Conservation (phyloP, 2,888 invertebrate species). For the Heliconius ismenius region DNA sequence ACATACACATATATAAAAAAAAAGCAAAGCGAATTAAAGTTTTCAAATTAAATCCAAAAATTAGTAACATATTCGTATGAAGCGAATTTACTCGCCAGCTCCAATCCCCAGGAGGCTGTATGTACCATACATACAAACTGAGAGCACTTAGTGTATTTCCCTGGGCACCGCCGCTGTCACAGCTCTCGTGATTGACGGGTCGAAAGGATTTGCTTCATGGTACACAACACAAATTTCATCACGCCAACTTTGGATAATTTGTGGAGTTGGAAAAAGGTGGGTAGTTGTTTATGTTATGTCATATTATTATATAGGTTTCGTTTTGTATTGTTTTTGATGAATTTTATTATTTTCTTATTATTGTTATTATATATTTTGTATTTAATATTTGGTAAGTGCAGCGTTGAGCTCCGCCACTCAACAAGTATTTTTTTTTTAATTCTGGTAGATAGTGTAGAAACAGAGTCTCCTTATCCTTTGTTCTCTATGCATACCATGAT, state of each 20-base stretch:
- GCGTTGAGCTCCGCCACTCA: neutral
- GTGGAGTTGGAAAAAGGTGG: constrained; percentile 7
- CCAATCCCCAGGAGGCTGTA: constrained; percentile 48
- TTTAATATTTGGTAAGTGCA: neutral
- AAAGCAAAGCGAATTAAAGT: neutral
- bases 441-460: too few relatives aligned
- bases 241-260: constrained; percentile 32
- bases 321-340: neutral
- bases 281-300: neutral
- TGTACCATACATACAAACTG: constrained; percentile 44
- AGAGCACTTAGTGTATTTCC: constrained; percentile 58
- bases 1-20: neutral
- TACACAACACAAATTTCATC: constrained; percentile 42
- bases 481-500: too few relatives aligned
- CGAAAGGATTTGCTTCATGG: constrained; percentile 48
- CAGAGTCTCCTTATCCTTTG: too few relatives aligned
- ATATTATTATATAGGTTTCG: neutral
- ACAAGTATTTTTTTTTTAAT: neutral
- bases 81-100: constrained; percentile 47
- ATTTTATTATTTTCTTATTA: neutral
- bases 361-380: neutral
- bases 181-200: constrained; percentile 51
- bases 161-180: constrained; percentile 49
- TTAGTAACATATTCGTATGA: constrained; percentile 28
- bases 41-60: constrained; percentile 25